phyloP scores from a whole-genome alignment of 2,113 vertebrate species.

The Uropsilus gracilis region DNA sequence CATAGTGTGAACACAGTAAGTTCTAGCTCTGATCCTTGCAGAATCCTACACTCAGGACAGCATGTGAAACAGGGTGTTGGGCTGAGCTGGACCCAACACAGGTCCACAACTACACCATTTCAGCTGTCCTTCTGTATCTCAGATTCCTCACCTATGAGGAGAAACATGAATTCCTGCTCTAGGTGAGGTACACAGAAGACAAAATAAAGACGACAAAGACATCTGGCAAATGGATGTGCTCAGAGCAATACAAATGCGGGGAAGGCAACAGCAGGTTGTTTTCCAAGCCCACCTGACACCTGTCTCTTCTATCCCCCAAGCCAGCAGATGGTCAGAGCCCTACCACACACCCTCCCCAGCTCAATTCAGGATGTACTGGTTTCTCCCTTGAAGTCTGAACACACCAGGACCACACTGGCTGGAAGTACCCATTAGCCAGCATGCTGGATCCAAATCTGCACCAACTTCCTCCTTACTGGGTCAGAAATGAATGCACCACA shows the following conservation, averaged over 20 bases:
- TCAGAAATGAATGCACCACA: background rate
- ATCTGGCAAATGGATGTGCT: background rate
- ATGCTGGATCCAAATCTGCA: rapidly evolving
- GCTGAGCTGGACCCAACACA: rapidly evolving
- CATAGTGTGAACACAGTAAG: background rate
- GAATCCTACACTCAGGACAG: background rate
- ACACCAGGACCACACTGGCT: rapidly evolving
- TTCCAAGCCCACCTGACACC: background rate
- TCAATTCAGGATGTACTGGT: rapidly evolving
- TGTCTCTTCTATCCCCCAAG: background rate
- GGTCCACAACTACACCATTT: too few species aligned
- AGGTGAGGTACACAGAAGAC: rapidly evolving
- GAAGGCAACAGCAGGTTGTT: background rate
- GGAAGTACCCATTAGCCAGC: background rate
- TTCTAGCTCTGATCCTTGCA: rapidly evolving
- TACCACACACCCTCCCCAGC: rapidly evolving
- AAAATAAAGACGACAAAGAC: background rate
- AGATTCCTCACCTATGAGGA: background rate
- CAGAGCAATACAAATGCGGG: rapidly evolving
- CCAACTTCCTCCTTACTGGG: too few species aligned
- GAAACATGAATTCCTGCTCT: background rate
- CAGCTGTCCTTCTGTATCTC: background rate
- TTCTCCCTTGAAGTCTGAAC: too few species aligned
- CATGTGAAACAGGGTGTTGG: background rate
- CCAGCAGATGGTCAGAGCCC: rapidly evolving